These are phyloP conservation scores for Euplexia lucipara DNA, from an alignment of 2,888 invertebrate genomes.

Conservation along the genomic window DNA sequence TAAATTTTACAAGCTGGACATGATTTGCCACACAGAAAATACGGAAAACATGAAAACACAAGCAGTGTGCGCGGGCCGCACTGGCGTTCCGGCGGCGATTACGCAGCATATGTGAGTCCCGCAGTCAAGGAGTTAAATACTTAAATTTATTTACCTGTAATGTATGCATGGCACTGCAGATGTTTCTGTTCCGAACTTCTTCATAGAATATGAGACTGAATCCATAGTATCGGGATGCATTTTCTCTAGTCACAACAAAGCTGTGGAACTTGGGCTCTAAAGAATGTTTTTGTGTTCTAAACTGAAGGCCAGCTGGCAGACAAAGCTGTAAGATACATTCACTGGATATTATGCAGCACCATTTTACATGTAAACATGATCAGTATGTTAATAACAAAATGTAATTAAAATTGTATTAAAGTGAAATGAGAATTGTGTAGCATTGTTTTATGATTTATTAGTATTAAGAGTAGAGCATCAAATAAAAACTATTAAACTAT, in stretches of 20 bases:
- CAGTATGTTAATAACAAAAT: neutral
- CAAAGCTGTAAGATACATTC: conserved; percentile 93
- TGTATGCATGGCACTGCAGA: conserved; percentile 98
- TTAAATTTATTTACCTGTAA: conserved; percentile 92
- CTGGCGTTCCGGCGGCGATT: too few relatives aligned
- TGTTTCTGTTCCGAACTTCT: conserved; percentile 97
- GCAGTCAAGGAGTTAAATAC: too few relatives aligned
- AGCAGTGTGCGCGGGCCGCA: too few relatives aligned
- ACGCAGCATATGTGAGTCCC: too few relatives aligned
- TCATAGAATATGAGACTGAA: conserved; percentile 99
- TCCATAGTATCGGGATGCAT: conserved; percentile 98
- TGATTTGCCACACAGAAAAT: too few relatives aligned
- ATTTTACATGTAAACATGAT: conserved; percentile 1
- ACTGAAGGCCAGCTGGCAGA: conserved; percentile 98
- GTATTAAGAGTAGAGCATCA: neutral
- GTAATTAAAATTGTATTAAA: neutral
- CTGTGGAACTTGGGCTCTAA: conserved; percentile 98
- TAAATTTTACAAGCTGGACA: too few relatives aligned
- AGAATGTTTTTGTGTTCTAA: conserved; percentile 98
- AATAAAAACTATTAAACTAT: neutral
- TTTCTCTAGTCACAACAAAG: conserved; percentile 99
- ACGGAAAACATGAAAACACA: too few relatives aligned
- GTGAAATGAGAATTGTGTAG: conserved; percentile 2
- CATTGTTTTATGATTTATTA: neutral
- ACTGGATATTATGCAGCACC: conserved; percentile 1